Percentiles rank a stretch among this genome's conserved stretches.
Conservation (phyloP, 1,140 invertebrate species). For the Anastatus disparis region DNA sequence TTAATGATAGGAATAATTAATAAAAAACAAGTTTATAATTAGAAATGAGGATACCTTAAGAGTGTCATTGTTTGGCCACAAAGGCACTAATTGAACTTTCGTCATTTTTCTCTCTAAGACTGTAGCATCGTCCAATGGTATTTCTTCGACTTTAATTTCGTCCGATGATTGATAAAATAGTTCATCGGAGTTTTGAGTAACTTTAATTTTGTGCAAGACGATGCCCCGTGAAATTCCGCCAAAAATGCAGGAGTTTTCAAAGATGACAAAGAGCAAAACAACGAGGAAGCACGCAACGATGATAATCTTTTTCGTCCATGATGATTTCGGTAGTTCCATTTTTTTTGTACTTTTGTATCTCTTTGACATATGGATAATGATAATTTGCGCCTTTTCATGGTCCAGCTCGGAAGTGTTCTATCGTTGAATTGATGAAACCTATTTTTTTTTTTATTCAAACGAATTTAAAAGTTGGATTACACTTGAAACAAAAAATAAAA, state of each 20-base stretch:
- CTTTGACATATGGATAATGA: background rate
- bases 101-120: constrained; percentile 6
- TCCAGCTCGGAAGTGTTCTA: background rate
- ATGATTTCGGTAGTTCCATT: constrained; percentile 15
- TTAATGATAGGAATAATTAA: background rate
- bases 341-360: background rate
- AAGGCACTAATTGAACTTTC: constrained; percentile 51
- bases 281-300: background rate
- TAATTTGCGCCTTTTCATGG: constrained; percentile 2
- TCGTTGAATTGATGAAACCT: background rate
- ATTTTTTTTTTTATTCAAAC: background rate
- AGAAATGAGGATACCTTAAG: constrained; percentile 36
- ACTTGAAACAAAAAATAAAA: background rate
- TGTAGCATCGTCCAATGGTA: background rate
- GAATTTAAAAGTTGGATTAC: background rate
- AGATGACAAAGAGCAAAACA: constrained; percentile 4
- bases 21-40: background rate
- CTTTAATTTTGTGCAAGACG: background rate
- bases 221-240: background rate
- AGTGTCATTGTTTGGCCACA: constrained; percentile 50
- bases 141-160: constrained; percentile 10
- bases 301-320: background rate
- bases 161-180: background rate
- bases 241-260: constrained; percentile 13
- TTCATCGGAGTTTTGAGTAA: background rate